Evolutionary conservation across 2,888 invertebrate genomes (phyloP), one percentile per base, ranked within the genome.

Genomic region (Tiliacea aurago): DNA sequence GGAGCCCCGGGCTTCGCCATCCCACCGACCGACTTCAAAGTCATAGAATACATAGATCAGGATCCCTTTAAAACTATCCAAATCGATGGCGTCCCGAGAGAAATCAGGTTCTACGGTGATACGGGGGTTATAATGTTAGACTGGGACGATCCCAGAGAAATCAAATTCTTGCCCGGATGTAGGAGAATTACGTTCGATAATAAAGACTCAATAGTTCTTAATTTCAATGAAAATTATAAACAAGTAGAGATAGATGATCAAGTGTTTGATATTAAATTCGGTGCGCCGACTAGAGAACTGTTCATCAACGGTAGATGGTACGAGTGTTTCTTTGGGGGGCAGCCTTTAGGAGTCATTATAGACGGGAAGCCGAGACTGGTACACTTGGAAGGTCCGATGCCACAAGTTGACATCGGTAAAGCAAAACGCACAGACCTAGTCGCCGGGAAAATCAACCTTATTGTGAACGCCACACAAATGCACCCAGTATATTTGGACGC

Each of bases 281-380:
- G 99, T 23, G 98, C 98, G 18, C 99, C 99, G 0, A 99, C 99
- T 0, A 97, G 99, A 70, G 99, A 99, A 90, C 95, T 99, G 51
- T 98, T 98, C 88, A 97, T 99, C 64, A 98, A 99, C 91, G 98
- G 98, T 13, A 97, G 97, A 78, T 98, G 98, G 96, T 99, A 98
- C 92, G 99, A 99, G 91, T 98, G 99, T 87, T 98, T 98, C 93
- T 99, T 99, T 92, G 99, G 98, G 49, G 99, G 99, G 1, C 98
- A 98, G 62, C 98, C 98, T 0, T 97, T 99, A 64, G 97, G 97
- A 2, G 97, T 99, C 15, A 97, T 98, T 59, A 97, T 99, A 53
- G 98, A 98, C 74, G 98, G 98, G 2, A 97, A 98, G 78, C 97
- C 97, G n/a, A 97, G 98, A 78, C 96, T 97, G 61, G 97, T 99